Conservation (phyloP, 2,888 invertebrate genomes). For the Leptura quadrifasciata region DNA sequence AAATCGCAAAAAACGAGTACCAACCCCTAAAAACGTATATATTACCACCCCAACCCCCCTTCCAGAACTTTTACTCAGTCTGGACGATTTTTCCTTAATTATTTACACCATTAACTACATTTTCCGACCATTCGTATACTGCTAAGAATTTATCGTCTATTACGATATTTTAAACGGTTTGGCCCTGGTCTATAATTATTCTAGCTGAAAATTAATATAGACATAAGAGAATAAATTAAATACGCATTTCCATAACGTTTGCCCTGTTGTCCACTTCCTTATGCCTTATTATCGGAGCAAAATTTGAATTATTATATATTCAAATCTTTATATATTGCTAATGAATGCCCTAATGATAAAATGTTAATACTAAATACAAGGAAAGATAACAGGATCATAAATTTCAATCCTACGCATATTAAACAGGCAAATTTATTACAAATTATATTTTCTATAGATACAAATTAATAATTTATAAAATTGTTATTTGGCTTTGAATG, state of each 20-base stretch:
- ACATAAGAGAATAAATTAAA: background rate
- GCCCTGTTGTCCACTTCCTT: background rate
- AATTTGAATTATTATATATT: conserved; percentile 1
- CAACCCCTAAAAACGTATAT: too few relatives aligned
- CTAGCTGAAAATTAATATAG: too few relatives aligned
- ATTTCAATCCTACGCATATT: conserved; percentile 27
- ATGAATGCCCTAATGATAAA: background rate
- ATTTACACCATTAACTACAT: too few relatives aligned
- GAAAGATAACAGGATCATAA: conserved; percentile 32
- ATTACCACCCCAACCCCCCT: too few relatives aligned
- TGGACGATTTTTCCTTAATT: too few relatives aligned
- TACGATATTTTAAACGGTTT: too few relatives aligned
- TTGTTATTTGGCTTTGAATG: conserved; percentile 21
- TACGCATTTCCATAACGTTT: background rate
- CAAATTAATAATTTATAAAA: conserved; percentile 39
- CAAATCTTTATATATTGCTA: background rate
- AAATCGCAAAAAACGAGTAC: too few relatives aligned
- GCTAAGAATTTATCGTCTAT: too few relatives aligned
- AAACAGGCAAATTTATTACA: conserved; percentile 17
- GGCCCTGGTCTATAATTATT: too few relatives aligned
- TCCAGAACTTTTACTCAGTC: too few relatives aligned
- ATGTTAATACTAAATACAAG: conserved; percentile 10
- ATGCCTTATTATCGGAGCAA: background rate
- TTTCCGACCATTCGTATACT: too few relatives aligned
- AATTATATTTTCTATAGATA: conserved; percentile 31